Evolutionary conservation across 1,140 invertebrate genomes (phyloP).

Genomic region (Drosophila ironensis): DNA sequence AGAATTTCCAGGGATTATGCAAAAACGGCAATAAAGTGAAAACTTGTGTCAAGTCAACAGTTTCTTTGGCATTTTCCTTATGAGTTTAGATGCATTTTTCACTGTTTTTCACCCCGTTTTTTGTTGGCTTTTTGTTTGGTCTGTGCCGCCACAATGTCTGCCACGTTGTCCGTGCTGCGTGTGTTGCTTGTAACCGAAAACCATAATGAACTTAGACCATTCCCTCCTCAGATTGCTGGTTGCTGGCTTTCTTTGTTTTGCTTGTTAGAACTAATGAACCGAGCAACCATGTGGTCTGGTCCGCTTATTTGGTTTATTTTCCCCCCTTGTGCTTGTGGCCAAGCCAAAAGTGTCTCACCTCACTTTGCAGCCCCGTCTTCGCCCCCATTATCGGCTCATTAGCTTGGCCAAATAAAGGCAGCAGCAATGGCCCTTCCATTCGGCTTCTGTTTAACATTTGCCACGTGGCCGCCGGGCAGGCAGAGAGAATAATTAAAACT

Average conservation of each 20-base stretch:
- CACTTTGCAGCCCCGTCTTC: neutral
- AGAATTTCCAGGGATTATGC: conserved; percentile 56
- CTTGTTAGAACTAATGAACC: conserved; percentile 56
- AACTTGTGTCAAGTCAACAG: conserved; percentile 33
- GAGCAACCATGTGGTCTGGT: conserved; percentile 31
- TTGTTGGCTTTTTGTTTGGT: conserved; percentile 19
- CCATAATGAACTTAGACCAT: conserved; percentile 65
- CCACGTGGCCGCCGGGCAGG: conserved; percentile 25
- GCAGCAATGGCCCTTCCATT: conserved; percentile 27
- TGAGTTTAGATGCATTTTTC: conserved; percentile 9
- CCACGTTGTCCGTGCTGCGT: conserved; percentile 23
- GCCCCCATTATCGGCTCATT: conserved; percentile 54
- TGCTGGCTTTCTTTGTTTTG: conserved; percentile 28
- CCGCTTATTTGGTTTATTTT: conserved; percentile 49
- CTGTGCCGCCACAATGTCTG: conserved; percentile 40
- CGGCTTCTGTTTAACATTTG: conserved; percentile 36
- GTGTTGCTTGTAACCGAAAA: conserved; percentile 47
- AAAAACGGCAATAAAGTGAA: conserved; percentile 38
- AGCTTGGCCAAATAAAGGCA: conserved; percentile 61
- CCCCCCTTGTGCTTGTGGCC: conserved; percentile 1
- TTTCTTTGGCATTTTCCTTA: conserved; percentile 1
- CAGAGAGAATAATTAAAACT: conserved; percentile 42
- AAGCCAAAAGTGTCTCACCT: conserved; percentile 18
- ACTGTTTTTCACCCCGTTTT: conserved; percentile 12
- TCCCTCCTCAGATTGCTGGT: conserved; percentile 9